These are phyloP conservation scores for Ophion slaviceki DNA, from an alignment of 2,888 invertebrate species.

Conservation along the genomic window DNA sequence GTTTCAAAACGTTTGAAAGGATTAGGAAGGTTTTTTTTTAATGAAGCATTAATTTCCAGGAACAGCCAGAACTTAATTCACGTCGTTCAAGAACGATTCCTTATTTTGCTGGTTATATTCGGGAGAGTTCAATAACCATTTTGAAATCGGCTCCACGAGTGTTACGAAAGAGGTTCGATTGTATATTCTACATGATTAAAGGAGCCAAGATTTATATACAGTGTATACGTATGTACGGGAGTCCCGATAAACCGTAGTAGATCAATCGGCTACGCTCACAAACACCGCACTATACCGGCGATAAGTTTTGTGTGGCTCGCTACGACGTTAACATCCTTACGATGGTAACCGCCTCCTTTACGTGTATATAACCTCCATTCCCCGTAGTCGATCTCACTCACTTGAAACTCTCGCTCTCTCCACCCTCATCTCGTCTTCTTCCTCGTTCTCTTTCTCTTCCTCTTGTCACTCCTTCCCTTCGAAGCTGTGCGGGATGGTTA, in stretches of 20 bases:
- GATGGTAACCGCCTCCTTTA: conserved; percentile 57
- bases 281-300: conserved; percentile 17
- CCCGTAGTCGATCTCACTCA: conserved; percentile 44
- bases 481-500: conserved; percentile 62
- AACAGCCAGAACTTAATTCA: no score
- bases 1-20: no score
- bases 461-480: conserved; percentile 50
- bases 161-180: no score
- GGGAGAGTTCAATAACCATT: no score
- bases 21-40: no score
- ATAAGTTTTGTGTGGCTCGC: conserved; percentile 61
- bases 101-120: no score
- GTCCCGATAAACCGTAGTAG: conserved; percentile 3
- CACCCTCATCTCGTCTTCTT: conserved; percentile 45
- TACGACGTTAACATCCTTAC: conserved; percentile 64
- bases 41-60: no score
- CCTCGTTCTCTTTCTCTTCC: conserved; percentile 28
- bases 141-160: not conserved
- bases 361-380: conserved; percentile 49
- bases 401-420: conserved; percentile 40
- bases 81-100: no score
- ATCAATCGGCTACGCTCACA: conserved; percentile 1
- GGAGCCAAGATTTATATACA: not conserved
- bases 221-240: not conserved
- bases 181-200: no score